Evolutionary conservation across 2,797 vertebrate genomes (phyloP), one percentile per base, ranked within the genome.

Genomic region (Aratinga solstitialis): DNA sequence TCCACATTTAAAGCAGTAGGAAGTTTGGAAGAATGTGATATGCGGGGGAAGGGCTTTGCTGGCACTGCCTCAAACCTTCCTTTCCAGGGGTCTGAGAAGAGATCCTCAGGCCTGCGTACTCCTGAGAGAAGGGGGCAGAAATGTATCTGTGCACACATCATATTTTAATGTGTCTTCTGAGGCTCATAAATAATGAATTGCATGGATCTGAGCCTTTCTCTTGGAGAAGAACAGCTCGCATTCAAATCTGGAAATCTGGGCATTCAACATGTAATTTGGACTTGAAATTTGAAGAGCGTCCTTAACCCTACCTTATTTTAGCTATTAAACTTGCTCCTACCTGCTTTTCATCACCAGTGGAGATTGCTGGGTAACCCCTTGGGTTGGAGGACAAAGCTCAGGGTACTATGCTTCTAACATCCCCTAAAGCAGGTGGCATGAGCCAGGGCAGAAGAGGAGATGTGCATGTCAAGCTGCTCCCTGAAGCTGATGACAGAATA

Each of bases 71-170:
- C 58, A 26, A 38, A 76, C 53, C 23, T 66, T 58, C 21, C 5
- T 26, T 77, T 48, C 16, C 29, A 40, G 32, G 7, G 7, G 7
- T 14, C 29, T 2, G 2, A 34, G 23, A 11, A 32, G 23, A 30
- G 36, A 76, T 4, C 9, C 19, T 79, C 1, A 0, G 54, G 22
- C 5, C 10, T 29, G 27, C 7, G 14, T 2, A 0, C 8, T 23
- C 51, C 12, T 1, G 1, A 47, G 27, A 30, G 7, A 34, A 47
- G 15, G 26, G 15, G 23, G 6, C 34, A 54, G 66, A 73, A 66
- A 47, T 4, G 5, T 23, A 5, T 24, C 69, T 30, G 24, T 20
- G 16, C 32, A 0, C n/a, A 40, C 18, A 15, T 30, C 32, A 1
- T 5, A 12, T 10, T 36, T 45, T 75, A 67, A 36, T 8, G 12